Conservation (phyloP, 2,888 invertebrate species). For the Itoplectis maculator region DNA sequence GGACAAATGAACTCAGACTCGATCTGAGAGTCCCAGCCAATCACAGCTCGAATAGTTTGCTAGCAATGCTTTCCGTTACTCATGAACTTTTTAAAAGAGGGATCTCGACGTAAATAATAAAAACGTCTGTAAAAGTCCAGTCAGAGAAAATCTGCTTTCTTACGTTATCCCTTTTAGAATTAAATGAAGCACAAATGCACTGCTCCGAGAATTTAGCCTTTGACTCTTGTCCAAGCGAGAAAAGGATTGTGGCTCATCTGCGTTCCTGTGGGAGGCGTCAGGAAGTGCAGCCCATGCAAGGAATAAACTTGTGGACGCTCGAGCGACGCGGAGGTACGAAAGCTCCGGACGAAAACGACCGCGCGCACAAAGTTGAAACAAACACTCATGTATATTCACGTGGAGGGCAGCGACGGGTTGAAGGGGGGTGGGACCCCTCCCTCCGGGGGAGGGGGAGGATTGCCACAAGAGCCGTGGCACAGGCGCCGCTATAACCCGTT, state of each 20-base stretch:
- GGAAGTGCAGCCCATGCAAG: constrained; percentile 33
- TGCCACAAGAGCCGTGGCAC: constrained; percentile 42
- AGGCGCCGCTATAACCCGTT: constrained; percentile 36
- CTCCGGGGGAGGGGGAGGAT: neutral
- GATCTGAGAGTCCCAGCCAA: too few relatives aligned
- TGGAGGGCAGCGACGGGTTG: neutral
- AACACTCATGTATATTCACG: constrained; percentile 63
- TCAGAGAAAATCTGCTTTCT: neutral
- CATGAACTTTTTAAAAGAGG: neutral
- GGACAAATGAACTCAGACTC: too few relatives aligned
- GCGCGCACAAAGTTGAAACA: constrained; percentile 51
- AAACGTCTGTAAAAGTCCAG: neutral
- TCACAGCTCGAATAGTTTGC: too few relatives aligned
- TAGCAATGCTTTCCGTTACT: too few relatives aligned
- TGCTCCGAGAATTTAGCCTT: constrained; percentile 8
- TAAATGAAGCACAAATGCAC: constrained; percentile 1
- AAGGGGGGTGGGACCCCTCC: too few relatives aligned
- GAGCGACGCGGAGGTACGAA: too few relatives aligned
- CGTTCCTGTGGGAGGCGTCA: constrained; percentile 30
- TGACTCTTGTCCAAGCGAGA: neutral
- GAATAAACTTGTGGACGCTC: constrained; percentile 33
- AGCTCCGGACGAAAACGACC: constrained; percentile 20
- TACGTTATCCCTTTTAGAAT: neutral
- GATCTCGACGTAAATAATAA: neutral
- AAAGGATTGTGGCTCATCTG: constrained; percentile 45